A percentile compares a stretch with the other conserved stretches of the same genome.
phyloP scores from a whole-genome alignment of 2,888 invertebrate species.

The Lepidochitona cinerea region DNA sequence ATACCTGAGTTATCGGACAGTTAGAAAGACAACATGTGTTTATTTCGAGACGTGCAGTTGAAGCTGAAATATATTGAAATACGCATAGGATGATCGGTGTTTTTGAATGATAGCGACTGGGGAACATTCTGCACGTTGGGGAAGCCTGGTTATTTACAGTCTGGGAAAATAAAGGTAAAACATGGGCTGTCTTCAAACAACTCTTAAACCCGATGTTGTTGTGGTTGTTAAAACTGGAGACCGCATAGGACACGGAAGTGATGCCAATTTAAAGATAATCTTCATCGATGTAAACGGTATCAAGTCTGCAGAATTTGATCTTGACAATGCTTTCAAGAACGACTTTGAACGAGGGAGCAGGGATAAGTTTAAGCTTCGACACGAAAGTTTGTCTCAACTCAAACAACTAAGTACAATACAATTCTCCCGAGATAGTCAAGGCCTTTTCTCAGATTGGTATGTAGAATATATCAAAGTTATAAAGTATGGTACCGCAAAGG shows the following conservation, averaged over 20 bases:
- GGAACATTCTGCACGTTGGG: no score
- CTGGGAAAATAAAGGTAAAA: no score
- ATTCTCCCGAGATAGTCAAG: conserved; percentile 66
- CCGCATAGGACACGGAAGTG: conserved; percentile 67
- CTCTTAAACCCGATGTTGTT: not conserved
- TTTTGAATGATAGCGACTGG: no score
- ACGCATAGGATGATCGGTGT: no score
- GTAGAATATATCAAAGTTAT: conserved; percentile 64
- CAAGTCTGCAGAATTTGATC: conserved; percentile 54
- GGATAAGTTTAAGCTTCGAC: conserved; percentile 57
- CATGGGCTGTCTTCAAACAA: not conserved
- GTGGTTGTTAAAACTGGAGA: conserved; percentile 72
- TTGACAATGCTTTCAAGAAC: conserved; percentile 65
- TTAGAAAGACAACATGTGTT: no score
- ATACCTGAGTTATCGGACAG: no score
- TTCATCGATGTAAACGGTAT: conserved; percentile 67
- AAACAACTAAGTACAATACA: conserved; percentile 45
- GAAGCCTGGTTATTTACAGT: no score
- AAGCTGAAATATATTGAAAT: no score
- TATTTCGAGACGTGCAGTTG: no score
- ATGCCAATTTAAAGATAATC: conserved; percentile 69
- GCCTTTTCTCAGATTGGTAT: conserved; percentile 70
- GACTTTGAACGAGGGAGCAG: conserved; percentile 67
- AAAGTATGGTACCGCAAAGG: conserved; percentile 50
- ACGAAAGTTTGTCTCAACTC: not conserved